A percentile compares a stretch with the other conserved stretches of the same genome.
These are phyloP conservation scores for Drosophila tropicalis DNA, from an alignment of 1,140 invertebrate species.

Conservation along the genomic window DNA sequence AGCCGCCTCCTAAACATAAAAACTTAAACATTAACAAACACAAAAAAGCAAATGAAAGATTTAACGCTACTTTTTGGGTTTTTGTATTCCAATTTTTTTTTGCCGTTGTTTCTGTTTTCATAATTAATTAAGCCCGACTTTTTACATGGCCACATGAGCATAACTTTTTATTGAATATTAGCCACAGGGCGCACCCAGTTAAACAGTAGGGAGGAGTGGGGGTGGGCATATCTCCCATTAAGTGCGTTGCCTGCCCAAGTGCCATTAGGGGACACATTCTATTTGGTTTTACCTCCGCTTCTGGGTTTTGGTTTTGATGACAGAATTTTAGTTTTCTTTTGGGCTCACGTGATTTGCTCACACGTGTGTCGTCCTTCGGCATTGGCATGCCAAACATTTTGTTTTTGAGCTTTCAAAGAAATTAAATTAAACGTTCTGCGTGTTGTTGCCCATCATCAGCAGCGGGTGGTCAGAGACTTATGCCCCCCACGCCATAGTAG, in stretches of 20 bases:
- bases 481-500: background rate
- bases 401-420: constrained; percentile 79
- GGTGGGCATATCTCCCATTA: constrained; percentile 51
- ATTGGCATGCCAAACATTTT: constrained; percentile 72
- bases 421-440: constrained; percentile 82
- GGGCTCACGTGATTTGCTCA: constrained; percentile 69
- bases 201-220: background rate
- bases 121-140: constrained; percentile 73
- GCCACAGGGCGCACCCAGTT: constrained; percentile 52
- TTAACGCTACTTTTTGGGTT: constrained; percentile 67
- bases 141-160: constrained; percentile 72
- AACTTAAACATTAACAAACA: constrained; percentile 7
- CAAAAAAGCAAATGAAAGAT: constrained; percentile 56
- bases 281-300: constrained; percentile 30
- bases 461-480: constrained; percentile 28
- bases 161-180: constrained; percentile 81
- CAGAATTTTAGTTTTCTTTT: constrained; percentile 50
- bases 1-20: background rate
- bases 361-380: constrained; percentile 62
- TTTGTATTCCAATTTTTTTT: background rate
- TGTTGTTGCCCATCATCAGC: constrained; percentile 42
- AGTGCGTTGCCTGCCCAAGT: constrained; percentile 70
- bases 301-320: constrained; percentile 59
- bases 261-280: constrained; percentile 62
- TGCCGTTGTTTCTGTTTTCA: constrained; percentile 29